Percentiles rank a stretch among this genome's conserved stretches.
Evolutionary conservation across 2,888 invertebrate species (phyloP).

Genomic region (Seladonia tumulorum): DNA sequence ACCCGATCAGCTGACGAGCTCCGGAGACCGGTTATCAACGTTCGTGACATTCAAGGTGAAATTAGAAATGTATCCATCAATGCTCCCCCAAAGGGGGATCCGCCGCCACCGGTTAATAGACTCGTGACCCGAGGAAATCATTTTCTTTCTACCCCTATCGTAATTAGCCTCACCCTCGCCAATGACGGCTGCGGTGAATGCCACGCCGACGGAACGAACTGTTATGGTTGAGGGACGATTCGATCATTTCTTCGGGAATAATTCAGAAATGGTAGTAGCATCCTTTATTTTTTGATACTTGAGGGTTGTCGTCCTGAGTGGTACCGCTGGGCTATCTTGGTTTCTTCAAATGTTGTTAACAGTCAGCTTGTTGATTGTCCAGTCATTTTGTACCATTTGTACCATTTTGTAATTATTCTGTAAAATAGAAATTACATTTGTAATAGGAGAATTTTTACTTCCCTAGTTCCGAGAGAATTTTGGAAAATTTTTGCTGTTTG

Average conservation of each 20-base stretch:
- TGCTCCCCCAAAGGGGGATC: not conserved
- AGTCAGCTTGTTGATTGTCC: not conserved
- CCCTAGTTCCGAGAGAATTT: not conserved
- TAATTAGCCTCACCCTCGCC: slow-evolving; percentile 39
- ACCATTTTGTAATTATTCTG: not conserved
- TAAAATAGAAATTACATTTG: not conserved
- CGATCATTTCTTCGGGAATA: not conserved
- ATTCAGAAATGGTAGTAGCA: not conserved
- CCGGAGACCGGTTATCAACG: not conserved
- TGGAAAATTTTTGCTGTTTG: not conserved
- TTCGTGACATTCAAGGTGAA: slow-evolving; percentile 36
- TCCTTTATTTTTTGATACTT: not conserved
- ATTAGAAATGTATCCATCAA: slow-evolving; percentile 35
- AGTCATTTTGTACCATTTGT: not conserved
- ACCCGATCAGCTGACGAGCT: slow-evolving; percentile 18
- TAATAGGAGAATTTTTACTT: not conserved
- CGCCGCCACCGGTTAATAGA: slow-evolving; percentile 22
- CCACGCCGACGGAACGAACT: slow-evolving; percentile 12
- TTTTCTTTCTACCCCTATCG: slow-evolving; percentile 26
- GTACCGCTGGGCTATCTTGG: not conserved
- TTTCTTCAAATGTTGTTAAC: not conserved
- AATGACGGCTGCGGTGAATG: not conserved
- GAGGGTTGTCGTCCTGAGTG: not conserved
- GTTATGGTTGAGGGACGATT: not conserved
- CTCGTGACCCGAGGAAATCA: slow-evolving; percentile 44